These are phyloP conservation scores for Marcusenius ussheri DNA, from an alignment of 2,113 vertebrate species.

Conservation along the genomic window DNA sequence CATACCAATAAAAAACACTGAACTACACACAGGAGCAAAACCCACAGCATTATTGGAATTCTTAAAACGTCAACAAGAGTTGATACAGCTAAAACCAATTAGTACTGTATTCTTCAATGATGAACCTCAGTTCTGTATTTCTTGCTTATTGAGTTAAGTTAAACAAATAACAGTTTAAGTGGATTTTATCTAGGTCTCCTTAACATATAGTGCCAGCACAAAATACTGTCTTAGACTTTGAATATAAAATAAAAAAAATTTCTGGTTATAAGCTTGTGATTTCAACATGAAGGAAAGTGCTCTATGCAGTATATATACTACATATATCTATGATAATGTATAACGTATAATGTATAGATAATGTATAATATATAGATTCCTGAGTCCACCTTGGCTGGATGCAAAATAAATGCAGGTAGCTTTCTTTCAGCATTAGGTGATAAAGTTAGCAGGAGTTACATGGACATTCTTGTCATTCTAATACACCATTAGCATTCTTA, in stretches of 20 bases:
- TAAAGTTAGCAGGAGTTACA: neutral
- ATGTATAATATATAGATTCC: neutral
- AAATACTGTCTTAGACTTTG: neutral
- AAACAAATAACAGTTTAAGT: neutral
- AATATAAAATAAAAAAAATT: neutral
- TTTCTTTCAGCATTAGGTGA: neutral
- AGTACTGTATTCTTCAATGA: neutral
- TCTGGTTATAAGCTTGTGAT: neutral
- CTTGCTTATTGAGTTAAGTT: neutral
- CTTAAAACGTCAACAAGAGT: neutral
- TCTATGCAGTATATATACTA: neutral
- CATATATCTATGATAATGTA: neutral
- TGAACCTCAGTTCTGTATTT: neutral
- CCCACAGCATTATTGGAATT: neutral
- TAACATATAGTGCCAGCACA: neutral
- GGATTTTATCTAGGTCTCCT: neutral
- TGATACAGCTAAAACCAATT: neutral
- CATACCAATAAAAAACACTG: neutral
- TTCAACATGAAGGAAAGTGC: neutral
- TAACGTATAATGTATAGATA: neutral
- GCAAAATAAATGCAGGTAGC: neutral
- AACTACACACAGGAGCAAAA: neutral
- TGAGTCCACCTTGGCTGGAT: neutral
- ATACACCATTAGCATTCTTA: slow-evolving; percentile 7
- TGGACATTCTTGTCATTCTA: slow-evolving; percentile 5